Percentiles rank a stretch among this genome's conserved stretches.
These are phyloP conservation scores for Daphoenositta chrysoptera DNA, from an alignment of 2,113 vertebrate species.

Conservation along the genomic window DNA sequence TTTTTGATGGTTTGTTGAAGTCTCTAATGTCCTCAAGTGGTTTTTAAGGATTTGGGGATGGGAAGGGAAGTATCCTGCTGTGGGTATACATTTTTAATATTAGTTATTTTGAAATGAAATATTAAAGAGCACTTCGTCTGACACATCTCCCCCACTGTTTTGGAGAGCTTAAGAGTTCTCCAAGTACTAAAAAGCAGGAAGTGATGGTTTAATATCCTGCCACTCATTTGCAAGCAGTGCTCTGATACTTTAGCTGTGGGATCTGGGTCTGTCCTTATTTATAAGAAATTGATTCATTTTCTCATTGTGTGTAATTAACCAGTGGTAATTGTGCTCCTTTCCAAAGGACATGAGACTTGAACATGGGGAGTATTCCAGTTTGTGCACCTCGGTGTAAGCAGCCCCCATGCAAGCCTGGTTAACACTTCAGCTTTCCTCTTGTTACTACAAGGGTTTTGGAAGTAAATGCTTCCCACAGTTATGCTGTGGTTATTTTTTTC, in stretches of 20 bases:
- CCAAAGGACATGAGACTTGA: neutral
- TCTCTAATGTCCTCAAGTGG: neutral
- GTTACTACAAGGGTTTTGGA: neutral
- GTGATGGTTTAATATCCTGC: neutral
- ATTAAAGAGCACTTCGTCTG: neutral
- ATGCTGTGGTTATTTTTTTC: neutral
- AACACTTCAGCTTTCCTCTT: neutral
- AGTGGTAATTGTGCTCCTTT: neutral
- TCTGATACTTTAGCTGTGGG: neutral
- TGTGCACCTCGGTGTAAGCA: neutral
- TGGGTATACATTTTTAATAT: neutral
- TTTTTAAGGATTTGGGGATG: neutral
- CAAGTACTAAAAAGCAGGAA: neutral
- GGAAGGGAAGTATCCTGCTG: neutral
- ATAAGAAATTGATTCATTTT: neutral
- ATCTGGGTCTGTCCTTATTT: neutral
- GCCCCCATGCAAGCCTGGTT: neutral
- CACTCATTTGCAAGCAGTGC: neutral
- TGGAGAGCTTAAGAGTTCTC: neutral
- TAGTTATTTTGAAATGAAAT: neutral
- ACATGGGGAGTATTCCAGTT: neutral
- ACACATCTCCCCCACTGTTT: neutral
- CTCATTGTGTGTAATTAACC: neutral
- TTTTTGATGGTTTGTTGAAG: neutral
- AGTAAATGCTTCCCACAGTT: neutral